These are phyloP conservation scores for Conopomorpha cramerella DNA, from an alignment of 1,140 invertebrate genomes.

Conservation along the genomic window DNA sequence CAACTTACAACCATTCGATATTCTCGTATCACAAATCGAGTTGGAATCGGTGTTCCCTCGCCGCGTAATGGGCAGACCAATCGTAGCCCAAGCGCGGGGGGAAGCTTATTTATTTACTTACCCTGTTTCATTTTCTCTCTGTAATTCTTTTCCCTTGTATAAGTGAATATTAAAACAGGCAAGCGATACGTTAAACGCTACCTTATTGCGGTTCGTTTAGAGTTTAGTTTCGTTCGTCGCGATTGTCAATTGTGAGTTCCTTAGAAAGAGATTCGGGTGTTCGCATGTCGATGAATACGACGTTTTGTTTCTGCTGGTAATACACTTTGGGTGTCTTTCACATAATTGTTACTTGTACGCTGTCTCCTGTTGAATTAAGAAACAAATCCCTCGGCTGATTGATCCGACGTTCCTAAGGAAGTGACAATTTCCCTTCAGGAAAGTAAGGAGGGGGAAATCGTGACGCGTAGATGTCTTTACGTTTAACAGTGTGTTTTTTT, in stretches of 20 bases:
- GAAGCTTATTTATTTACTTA: constrained; percentile 42
- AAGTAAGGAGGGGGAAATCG: constrained; percentile 9
- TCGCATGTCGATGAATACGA: neutral
- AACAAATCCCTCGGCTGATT: constrained; percentile 50
- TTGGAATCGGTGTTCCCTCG: constrained; percentile 29
- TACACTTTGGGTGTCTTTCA: constrained; percentile 27
- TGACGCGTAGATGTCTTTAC: constrained; percentile 10
- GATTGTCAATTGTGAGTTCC: too few relatives aligned
- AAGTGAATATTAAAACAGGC: constrained; percentile 58
- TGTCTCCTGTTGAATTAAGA: constrained; percentile 49
- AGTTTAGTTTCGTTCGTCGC: too few relatives aligned
- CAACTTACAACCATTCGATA: constrained; percentile 15
- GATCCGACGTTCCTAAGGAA: constrained; percentile 20
- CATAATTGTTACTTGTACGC: constrained; percentile 53
- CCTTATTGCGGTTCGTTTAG: too few relatives aligned
- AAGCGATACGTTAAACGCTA: too few relatives aligned
- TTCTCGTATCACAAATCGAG: constrained; percentile 38
- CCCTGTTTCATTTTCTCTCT: constrained; percentile 46
- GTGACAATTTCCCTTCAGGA: constrained; percentile 8
- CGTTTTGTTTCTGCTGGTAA: constrained; percentile 8
- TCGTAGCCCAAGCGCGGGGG: constrained; percentile 12
- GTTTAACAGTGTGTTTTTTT: constrained; percentile 37
- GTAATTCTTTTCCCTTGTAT: constrained; percentile 52
- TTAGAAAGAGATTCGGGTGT: too few relatives aligned
- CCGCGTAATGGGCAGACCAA: constrained; percentile 42